These are phyloP conservation scores for Elgaria multicarinata DNA, from an alignment of 2,113 vertebrate genomes.

Conservation along the genomic window DNA sequence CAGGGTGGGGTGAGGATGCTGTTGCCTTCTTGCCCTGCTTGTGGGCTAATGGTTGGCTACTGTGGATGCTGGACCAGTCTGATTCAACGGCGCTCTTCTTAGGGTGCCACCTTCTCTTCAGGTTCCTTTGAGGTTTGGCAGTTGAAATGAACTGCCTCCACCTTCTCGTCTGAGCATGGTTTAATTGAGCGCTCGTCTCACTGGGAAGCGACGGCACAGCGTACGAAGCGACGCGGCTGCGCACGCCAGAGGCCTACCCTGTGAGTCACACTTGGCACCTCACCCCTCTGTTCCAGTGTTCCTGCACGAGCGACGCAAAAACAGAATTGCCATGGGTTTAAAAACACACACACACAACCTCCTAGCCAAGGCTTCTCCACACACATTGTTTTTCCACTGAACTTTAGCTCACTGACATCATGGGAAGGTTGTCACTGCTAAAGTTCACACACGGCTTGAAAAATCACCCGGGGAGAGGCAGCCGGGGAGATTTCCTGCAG, in stretches of 20 bases:
- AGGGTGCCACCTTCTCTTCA: background rate
- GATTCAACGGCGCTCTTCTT: background rate
- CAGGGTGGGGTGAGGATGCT: too few relatives aligned
- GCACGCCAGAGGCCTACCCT: background rate
- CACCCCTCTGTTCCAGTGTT: background rate
- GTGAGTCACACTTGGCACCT: constrained; percentile 19
- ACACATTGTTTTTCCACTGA: background rate
- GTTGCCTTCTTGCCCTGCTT: too few relatives aligned
- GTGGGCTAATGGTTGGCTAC: too few relatives aligned
- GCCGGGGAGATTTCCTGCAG: background rate
- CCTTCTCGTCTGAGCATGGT: background rate
- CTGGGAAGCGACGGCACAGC: background rate
- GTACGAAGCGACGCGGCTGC: background rate
- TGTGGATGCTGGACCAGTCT: too few relatives aligned
- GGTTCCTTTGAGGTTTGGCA: background rate
- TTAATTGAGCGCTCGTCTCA: background rate
- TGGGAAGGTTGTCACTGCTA: background rate
- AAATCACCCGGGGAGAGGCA: background rate
- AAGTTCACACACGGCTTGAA: background rate
- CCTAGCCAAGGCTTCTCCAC: background rate
- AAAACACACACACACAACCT: background rate
- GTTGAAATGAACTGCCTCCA: background rate
- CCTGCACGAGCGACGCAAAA: background rate
- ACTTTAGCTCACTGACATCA: constrained; percentile 14
- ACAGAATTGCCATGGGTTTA: background rate